These are phyloP conservation scores for Willisornis vidua DNA, from an alignment of 2,113 vertebrate species.

Conservation along the genomic window DNA sequence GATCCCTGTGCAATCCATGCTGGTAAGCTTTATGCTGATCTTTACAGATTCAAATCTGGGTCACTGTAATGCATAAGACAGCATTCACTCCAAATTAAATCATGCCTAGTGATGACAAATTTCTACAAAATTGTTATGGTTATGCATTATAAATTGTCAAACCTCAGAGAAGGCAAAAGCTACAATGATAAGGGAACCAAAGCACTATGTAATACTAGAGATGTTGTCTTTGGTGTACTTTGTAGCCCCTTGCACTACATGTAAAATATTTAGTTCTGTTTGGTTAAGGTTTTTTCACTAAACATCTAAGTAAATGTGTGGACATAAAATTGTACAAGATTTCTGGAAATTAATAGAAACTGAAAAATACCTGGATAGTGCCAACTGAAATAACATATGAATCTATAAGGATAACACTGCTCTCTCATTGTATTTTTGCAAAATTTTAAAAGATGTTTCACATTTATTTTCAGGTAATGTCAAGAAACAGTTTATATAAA, in stretches of 20 bases:
- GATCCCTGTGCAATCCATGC: not conserved
- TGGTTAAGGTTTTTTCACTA: rapidly evolving
- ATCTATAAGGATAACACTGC: not conserved
- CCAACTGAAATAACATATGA: not conserved
- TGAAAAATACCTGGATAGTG: not conserved
- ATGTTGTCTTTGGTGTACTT: not conserved
- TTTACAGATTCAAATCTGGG: not conserved
- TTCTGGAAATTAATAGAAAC: not conserved
- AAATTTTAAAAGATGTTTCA: not conserved
- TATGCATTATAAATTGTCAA: not conserved
- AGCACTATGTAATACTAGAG: not conserved
- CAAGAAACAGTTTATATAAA: not conserved
- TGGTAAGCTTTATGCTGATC: not conserved
- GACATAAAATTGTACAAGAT: not conserved
- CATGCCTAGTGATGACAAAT: not conserved
- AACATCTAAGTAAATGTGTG: not conserved
- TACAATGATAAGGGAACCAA: not conserved
- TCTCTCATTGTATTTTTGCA: not conserved
- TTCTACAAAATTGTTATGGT: not conserved
- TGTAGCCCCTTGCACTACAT: not conserved
- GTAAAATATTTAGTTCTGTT: not conserved
- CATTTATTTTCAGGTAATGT: not conserved
- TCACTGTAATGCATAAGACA: not conserved
- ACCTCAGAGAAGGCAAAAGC: not conserved
- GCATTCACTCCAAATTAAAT: not conserved